Conservation (phyloP, 2,888 invertebrate species). For the Cacoxenus indagator region DNA sequence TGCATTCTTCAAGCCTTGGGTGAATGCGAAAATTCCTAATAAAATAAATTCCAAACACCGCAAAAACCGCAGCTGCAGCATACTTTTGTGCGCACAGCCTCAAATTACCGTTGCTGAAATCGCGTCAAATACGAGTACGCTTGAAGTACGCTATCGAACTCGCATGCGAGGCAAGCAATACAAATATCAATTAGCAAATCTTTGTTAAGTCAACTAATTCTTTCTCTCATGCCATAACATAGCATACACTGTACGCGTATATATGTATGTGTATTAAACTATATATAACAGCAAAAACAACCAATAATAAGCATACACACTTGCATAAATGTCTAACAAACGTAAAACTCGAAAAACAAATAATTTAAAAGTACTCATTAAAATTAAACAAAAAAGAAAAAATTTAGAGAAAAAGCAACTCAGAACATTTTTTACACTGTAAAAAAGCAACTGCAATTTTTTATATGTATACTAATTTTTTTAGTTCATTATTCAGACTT, state of each 20-base stretch:
- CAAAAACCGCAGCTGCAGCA: not conserved
- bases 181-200: not conserved
- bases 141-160: not conserved
- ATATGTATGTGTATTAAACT: not conserved
- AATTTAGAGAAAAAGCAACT: slow-evolving; percentile 33
- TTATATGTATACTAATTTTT: slow-evolving; percentile 21
- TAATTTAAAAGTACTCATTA: not conserved
- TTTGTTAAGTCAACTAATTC: not conserved
- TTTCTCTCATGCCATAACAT: slow-evolving; percentile 9
- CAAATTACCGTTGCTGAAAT: not conserved
- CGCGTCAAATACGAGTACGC: not conserved
- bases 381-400: slow-evolving; percentile 22
- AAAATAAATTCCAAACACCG: not conserved
- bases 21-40: not conserved
- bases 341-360: not conserved
- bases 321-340: not conserved
- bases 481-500: slow-evolving; percentile 18
- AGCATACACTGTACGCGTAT: not conserved
- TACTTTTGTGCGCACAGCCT: not conserved
- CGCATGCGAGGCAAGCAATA: not conserved
- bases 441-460: slow-evolving; percentile 52
- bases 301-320: not conserved
- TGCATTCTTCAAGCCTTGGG: not conserved
- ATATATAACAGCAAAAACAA: not conserved
- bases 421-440: slow-evolving; percentile 56